Percentiles rank a stretch among this genome's conserved stretches.
These are phyloP conservation scores for Philopotamus ludificatus DNA, from an alignment of 1,140 invertebrate genomes.

Conservation along the genomic window DNA sequence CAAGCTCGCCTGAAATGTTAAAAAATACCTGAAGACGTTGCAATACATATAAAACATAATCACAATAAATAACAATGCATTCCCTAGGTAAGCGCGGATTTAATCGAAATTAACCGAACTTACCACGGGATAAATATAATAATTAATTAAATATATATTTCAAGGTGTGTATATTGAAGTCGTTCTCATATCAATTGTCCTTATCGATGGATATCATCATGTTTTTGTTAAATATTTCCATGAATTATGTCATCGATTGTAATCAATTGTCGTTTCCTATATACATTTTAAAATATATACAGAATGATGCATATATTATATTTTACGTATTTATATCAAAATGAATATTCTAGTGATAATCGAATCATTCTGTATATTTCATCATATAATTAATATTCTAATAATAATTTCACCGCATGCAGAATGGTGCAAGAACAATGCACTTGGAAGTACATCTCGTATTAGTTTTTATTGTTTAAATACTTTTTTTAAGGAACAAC, in stretches of 20 bases:
- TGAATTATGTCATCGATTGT: too few relatives aligned
- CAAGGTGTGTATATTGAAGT: neutral
- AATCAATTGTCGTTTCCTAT: too few relatives aligned
- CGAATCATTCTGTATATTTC: too few relatives aligned
- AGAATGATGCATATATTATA: neutral
- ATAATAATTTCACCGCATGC: constrained; percentile 25
- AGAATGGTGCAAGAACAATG: constrained; percentile 39
- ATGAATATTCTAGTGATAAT: too few relatives aligned
- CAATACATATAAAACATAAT: too few relatives aligned
- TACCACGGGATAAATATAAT: neutral
- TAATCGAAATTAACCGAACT: neutral
- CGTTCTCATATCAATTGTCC: too few relatives aligned
- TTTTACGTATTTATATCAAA: neutral
- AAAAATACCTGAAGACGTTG: too few relatives aligned
- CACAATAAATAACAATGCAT: too few relatives aligned
- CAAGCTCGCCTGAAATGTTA: constrained; percentile 93
- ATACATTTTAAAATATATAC: too few relatives aligned
- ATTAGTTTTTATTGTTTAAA: constrained; percentile 9
- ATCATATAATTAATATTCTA: too few relatives aligned
- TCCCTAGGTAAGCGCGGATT: neutral
- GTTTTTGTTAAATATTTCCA: too few relatives aligned
- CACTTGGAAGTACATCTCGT: constrained; percentile 2
- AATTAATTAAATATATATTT: neutral
- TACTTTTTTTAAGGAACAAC: constrained; percentile 46
- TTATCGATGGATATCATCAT: too few relatives aligned